A percentile compares a stretch with the other conserved stretches of the same genome.
phyloP scores from a whole-genome alignment of 2,113 vertebrate genomes.

The Zosterops japonicus region DNA sequence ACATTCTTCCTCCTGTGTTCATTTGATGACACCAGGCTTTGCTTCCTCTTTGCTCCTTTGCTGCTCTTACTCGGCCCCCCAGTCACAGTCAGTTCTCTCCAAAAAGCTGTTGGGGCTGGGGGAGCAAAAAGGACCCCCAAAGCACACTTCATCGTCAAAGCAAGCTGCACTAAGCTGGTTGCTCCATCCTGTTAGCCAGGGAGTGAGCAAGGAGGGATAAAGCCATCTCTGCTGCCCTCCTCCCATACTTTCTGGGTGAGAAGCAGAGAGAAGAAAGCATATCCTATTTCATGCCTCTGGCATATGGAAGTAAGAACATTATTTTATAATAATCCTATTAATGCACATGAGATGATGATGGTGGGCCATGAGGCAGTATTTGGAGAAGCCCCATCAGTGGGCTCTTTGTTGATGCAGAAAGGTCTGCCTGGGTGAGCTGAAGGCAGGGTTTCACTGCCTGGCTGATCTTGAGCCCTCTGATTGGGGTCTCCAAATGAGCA shows the following conservation, averaged over 20 bases:
- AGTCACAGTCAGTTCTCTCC: background rate
- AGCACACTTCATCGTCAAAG: background rate
- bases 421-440: rapidly evolving
- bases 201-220: rapidly evolving
- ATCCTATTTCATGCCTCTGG: slow-evolving; percentile 37
- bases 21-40: background rate
- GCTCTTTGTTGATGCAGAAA: background rate
- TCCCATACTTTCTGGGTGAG: background rate
- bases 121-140: background rate
- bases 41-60: background rate
- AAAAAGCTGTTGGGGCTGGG: rapidly evolving
- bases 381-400: background rate
- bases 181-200: rapidly evolving
- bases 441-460: background rate
- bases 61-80: background rate
- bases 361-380: background rate
- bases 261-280: background rate
- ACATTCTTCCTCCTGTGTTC: rapidly evolving
- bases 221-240: background rate
- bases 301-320: background rate
- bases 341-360: background rate
- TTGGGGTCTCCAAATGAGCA: background rate
- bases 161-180: rapidly evolving
- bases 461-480: background rate
- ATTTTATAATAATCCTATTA: slow-evolving; percentile 41